A percentile compares a stretch with the other conserved stretches of the same genome.
phyloP scores from a whole-genome alignment of 2,888 invertebrate genomes.

The Conops quadrifasciatus region DNA sequence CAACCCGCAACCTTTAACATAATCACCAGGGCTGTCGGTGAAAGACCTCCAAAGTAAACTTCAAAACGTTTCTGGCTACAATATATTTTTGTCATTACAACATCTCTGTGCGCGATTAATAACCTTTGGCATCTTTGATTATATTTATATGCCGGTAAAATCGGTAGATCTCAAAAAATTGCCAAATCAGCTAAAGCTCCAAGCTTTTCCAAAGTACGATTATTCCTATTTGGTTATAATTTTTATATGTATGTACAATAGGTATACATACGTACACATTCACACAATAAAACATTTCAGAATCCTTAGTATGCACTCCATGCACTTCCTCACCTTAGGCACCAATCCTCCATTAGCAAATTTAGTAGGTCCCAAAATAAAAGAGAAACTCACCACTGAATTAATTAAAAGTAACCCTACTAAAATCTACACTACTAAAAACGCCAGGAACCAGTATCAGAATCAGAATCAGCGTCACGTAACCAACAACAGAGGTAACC shows the following conservation, averaged over 20 bases:
- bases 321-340: not conserved
- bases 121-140: too few species aligned
- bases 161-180: too few species aligned
- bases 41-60: too few species aligned
- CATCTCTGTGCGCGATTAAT: too few species aligned
- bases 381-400: slow-evolving; percentile 21
- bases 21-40: too few species aligned
- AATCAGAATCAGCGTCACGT: slow-evolving; percentile 22
- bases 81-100: not conserved
- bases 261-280: slow-evolving; percentile 33
- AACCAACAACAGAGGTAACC: slow-evolving; percentile 33
- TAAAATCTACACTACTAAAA: slow-evolving; percentile 28
- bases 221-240: too few species aligned
- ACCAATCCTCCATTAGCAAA: slow-evolving; percentile 27
- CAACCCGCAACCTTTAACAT: not conserved
- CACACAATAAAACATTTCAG: slow-evolving; percentile 7
- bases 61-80: too few species aligned
- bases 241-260: not conserved
- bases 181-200: too few species aligned
- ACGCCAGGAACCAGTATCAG: slow-evolving; percentile 27
- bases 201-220: too few species aligned
- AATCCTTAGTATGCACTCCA: too few species aligned
- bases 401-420: slow-evolving; percentile 10
- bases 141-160: too few species aligned
- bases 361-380: slow-evolving; percentile 33